These are phyloP conservation scores for Colletes latitarsis DNA, from an alignment of 1,140 invertebrate genomes.

Conservation along the genomic window DNA sequence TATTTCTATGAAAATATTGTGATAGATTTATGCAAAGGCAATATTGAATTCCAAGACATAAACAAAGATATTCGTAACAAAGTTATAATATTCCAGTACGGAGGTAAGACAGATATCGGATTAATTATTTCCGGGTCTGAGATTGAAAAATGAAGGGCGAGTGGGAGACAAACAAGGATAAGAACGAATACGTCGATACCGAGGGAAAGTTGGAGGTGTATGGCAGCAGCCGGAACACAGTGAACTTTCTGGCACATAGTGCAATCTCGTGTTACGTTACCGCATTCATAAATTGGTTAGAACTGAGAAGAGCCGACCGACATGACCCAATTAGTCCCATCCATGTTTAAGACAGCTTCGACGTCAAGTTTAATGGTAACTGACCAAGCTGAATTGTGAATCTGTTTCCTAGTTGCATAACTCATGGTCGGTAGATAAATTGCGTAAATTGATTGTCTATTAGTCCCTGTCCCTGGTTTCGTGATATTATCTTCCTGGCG, in stretches of 20 bases:
- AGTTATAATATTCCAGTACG: too few relatives aligned
- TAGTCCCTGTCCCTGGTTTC: background rate
- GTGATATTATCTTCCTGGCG: background rate
- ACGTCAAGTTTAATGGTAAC: slow-evolving; percentile 6
- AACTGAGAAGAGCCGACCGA: slow-evolving; percentile 48
- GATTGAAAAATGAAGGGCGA: background rate
- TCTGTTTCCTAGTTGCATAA: background rate
- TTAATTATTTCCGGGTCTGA: too few relatives aligned
- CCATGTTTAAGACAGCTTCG: background rate
- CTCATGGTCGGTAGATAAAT: background rate
- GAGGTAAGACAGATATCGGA: too few relatives aligned
- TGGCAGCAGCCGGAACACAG: slow-evolving; percentile 10
- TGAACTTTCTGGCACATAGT: slow-evolving; percentile 52
- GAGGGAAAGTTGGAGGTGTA: slow-evolving; percentile 41
- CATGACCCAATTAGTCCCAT: slow-evolving; percentile 50
- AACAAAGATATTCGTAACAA: too few relatives aligned
- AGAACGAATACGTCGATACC: slow-evolving; percentile 13
- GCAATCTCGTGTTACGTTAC: slow-evolving; percentile 64
- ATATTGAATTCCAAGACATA: too few relatives aligned
- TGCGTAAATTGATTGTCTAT: background rate
- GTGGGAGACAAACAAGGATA: background rate
- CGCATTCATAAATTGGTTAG: slow-evolving; percentile 70
- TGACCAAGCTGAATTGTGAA: background rate
- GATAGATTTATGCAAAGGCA: too few relatives aligned
- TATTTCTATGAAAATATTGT: too few relatives aligned